Evolutionary conservation across 2,888 invertebrate species (phyloP), one percentile per base, ranked within the genome.

Genomic region (Plebejus argus): DNA sequence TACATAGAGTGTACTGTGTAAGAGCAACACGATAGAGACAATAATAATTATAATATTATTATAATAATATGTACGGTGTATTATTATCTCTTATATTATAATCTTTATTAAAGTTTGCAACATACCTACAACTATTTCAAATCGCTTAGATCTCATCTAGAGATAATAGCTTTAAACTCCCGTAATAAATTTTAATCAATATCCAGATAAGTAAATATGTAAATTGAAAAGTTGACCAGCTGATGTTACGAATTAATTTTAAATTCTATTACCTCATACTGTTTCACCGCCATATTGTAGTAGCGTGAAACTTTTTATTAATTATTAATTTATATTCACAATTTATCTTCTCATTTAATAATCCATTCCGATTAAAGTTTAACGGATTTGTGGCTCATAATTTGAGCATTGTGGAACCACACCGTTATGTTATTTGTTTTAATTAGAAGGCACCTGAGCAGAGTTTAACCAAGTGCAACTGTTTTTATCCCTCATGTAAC

Each of bases 191-290:
- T 66, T 66, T 66, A 28, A 66, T 66, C 66, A 18, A 66, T 33
- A 66, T 66, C 23, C 20, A 61, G 61, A 15, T 33, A 66, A 66
- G 66, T 66, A 66, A 66, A 66, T 66, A 66, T 66, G 28, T 66
- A 66, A 66, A 66, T 66, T 66, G 28, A 66, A 66, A 66, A 28
- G 23, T 66, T 66, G 28, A 33, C 39, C 49, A 53, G 49, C 23
- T 53, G 23, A 28, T 18, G 23, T 45, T 74, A 28, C 28, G 74
- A 49, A 74, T 74, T 74, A 74, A 74, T 74, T 74, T 23, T 53
- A 53, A 74, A 74, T 74, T 45, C 71, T 71, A 71, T 39, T 71
- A 39, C 72, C 74, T 28, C 49, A 74, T 28, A 74, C 74, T 74
- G 74, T 53, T 49, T 45, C 20, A 23, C 61, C 61, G 28, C 28